phyloP scores from a whole-genome alignment of 2,888 invertebrate species.

The Gerris lacustris region DNA sequence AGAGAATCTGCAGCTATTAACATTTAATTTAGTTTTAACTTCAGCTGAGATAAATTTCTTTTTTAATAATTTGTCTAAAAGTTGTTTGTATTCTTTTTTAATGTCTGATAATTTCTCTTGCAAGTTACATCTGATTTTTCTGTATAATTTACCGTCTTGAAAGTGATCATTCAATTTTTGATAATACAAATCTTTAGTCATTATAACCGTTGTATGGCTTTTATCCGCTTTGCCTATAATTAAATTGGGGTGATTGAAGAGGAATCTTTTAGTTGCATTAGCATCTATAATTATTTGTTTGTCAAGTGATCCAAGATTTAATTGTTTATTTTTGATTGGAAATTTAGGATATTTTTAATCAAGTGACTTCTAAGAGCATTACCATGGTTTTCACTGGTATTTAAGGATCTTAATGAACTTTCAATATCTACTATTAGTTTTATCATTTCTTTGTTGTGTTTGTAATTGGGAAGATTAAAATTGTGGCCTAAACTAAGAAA shows the following conservation, averaged over 20 bases:
- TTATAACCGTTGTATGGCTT: background rate
- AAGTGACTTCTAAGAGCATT: background rate
- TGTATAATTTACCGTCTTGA: background rate
- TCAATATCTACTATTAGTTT: background rate
- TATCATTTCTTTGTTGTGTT: background rate
- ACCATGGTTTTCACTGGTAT: background rate
- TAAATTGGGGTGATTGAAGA: background rate
- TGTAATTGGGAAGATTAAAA: background rate
- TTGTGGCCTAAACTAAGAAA: background rate
- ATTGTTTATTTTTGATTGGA: background rate
- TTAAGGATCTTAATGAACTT: background rate
- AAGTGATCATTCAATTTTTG: background rate
- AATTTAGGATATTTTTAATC: background rate
- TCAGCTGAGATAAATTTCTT: background rate
- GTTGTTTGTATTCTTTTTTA: background rate
- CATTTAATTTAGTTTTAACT: background rate
- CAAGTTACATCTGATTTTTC: background rate
- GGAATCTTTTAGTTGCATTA: background rate
- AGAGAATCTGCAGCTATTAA: background rate
- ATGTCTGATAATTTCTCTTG: background rate
- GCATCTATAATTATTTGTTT: background rate
- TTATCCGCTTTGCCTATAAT: background rate
- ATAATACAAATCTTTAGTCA: background rate
- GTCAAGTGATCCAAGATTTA: background rate
- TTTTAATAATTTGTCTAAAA: background rate